phyloP scores from a whole-genome alignment of 2,797 vertebrate genomes.

The Hydrolagus colliei region DNA sequence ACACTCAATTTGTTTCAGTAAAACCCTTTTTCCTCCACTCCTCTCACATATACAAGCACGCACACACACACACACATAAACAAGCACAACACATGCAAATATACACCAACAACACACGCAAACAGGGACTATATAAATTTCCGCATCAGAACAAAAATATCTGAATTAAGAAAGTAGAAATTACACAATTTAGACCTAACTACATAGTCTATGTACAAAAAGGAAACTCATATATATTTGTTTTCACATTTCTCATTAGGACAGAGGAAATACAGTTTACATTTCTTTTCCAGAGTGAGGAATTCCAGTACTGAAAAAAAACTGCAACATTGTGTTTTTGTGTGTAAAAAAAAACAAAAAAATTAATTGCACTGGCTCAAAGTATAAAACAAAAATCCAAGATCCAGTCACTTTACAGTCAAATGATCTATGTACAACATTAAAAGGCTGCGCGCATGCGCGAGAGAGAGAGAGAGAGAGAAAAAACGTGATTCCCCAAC shows the following conservation, averaged over 20 bases:
- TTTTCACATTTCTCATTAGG: neutral
- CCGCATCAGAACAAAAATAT: too few species aligned
- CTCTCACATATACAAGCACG: too few species aligned
- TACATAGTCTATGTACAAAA: neutral
- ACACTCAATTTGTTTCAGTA: too few species aligned
- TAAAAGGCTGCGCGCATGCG: too few species aligned
- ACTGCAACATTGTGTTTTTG: neutral
- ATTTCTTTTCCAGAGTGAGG: too few species aligned
- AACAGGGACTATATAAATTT: too few species aligned
- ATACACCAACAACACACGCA: too few species aligned
- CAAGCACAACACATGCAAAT: too few species aligned
- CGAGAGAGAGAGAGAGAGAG: too few species aligned
- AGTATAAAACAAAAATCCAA: slow-evolving; percentile 3
- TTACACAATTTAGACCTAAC: neutral
- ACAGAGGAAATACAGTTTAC: neutral
- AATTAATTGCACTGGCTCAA: neutral
- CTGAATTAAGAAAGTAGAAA: neutral
- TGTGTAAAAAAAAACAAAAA: neutral
- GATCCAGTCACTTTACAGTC: slow-evolving; percentile 4
- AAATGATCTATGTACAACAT: slow-evolving; percentile 2
- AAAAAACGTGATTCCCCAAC: neutral
- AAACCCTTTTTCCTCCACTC: too few species aligned
- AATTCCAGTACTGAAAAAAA: slow-evolving; percentile 8
- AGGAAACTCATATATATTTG: neutral
- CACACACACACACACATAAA: too few species aligned